Evolutionary conservation across 2,797 vertebrate genomes (phyloP), one percentile per base, ranked within the genome.

Genomic region (Gallinago stenura): DNA sequence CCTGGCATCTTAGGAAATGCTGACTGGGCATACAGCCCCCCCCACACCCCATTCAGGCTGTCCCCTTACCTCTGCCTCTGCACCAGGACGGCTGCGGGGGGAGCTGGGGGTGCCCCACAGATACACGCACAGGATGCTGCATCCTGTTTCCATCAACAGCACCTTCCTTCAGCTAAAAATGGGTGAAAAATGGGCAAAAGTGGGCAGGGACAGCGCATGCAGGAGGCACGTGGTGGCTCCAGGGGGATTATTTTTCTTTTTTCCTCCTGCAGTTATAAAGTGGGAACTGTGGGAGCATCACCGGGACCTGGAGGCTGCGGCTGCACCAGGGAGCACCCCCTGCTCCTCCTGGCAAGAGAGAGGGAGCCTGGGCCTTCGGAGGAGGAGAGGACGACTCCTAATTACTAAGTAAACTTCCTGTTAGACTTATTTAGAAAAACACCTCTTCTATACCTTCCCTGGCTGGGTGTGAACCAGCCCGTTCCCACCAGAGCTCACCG

Each of bases 11-110:
- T 10, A 73, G 62, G 54, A 65, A 92, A 82, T 3, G 4, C 56
- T 10, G 7, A 31, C 25, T 10, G 48, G 81, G n/a, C 16, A 33
- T 17, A 20, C 5, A 79, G 86, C 3, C 31, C 31, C 51, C 46
- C 4, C 6, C 12, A n/a, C 2, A 8, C 37, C 61, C 20, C 0
- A 8, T 9, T 4, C 6, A 12, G 60, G 48, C n/a, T 0, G 2
- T 41, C 51, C 37, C 66, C 60, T 1, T 2, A 39, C 30, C 3
- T 1, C 31, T 1, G 11, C 30, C 3, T 1, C 31, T 1, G 11
- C 45, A 18, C 24, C 1, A 4, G 48, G n/a, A 75, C 1, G 4
- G 72, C 30, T 2, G 3, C 3, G 15, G 54, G 3, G 3, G 61
- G 61, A 62, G 31, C 20, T 4, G 11, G 2, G 71, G 57, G 20